Conservation (phyloP, 2,113 vertebrate genomes). For the Chloropsis hardwickii region DNA sequence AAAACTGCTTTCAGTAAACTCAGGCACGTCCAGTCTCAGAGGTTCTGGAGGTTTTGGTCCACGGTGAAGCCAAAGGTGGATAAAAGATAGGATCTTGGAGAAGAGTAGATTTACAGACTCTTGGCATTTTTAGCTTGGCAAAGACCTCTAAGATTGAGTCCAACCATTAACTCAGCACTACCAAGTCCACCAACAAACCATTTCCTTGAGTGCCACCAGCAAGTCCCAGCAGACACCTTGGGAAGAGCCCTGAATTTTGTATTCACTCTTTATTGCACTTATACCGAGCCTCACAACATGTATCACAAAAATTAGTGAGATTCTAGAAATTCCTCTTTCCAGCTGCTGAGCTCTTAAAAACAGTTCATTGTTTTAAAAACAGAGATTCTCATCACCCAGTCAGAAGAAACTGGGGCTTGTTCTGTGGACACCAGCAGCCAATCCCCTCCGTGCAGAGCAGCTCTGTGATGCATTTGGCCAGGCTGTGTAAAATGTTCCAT, state of each 20-base stretch:
- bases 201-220: not conserved
- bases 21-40: not conserved
- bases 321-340: not conserved
- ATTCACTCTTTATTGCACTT: not conserved
- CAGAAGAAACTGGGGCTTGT: not conserved
- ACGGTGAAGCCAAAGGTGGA: not conserved
- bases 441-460: not conserved
- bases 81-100: not conserved
- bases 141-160: not conserved
- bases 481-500: not conserved
- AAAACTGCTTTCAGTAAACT: not conserved
- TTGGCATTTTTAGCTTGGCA: not conserved
- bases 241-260: not conserved
- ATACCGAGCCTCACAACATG: not conserved
- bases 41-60: not conserved
- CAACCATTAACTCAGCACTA: not conserved
- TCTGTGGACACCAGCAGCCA: not conserved
- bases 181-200: not conserved
- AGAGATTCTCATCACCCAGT: not conserved
- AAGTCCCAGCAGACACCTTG: not conserved
- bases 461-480: not conserved
- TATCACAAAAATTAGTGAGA: not conserved
- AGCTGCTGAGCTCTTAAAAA: not conserved
- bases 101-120: not conserved
- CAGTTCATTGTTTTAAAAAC: not conserved